These are phyloP conservation scores for Trichomalopsis sarcophagae DNA, from an alignment of 1,140 invertebrate species.

Conservation along the genomic window DNA sequence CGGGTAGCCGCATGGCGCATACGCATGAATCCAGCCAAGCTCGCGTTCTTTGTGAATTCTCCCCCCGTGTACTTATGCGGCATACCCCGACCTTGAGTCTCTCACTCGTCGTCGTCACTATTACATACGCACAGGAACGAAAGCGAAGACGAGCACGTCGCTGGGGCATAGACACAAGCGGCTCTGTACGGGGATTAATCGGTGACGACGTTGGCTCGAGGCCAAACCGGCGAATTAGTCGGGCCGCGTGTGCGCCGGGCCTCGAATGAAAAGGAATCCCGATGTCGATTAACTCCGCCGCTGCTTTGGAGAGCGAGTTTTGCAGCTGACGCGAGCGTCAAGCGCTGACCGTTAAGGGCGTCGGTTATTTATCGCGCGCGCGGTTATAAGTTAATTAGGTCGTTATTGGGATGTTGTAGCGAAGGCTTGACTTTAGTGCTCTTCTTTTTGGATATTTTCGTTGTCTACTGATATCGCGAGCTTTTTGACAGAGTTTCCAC, in stretches of 20 bases:
- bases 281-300: constrained; percentile 38
- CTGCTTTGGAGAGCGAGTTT: background rate
- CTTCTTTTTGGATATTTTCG: too few relatives aligned
- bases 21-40: background rate
- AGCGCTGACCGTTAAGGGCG: background rate
- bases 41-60: background rate
- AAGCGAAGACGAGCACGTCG: background rate
- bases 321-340: background rate
- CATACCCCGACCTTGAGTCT: constrained; percentile 7
- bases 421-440: background rate
- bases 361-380: constrained; percentile 25
- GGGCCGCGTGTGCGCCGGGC: background rate
- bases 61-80: background rate
- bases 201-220: constrained; percentile 34
- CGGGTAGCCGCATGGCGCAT: background rate
- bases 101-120: background rate
- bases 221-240: constrained; percentile 33
- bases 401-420: constrained; percentile 30
- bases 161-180: background rate
- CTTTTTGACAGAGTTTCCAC: too few relatives aligned
- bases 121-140: background rate
- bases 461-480: too few relatives aligned
- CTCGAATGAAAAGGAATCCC: constrained; percentile 39
- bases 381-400: constrained; percentile 24
- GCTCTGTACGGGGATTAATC: constrained; percentile 30